phyloP scores from a whole-genome alignment of 2,113 vertebrate species.

The Piprites chloris region DNA sequence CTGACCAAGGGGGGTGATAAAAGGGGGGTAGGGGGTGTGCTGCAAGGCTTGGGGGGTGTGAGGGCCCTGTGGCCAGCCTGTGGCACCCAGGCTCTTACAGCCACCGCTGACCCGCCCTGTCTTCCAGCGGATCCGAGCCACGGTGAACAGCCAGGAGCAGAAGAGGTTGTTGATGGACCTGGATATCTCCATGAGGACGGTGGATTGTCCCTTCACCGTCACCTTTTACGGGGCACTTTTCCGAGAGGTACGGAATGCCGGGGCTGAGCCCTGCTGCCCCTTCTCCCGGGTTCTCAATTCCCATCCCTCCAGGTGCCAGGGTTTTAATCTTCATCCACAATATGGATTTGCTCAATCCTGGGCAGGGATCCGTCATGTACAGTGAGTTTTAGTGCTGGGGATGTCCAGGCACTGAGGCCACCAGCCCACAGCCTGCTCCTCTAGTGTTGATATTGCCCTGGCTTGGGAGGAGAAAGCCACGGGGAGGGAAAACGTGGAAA shows the following conservation, averaged over 20 bases:
- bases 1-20: neutral
- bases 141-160: conserved; percentile 96
- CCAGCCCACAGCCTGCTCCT: neutral
- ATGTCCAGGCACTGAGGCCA: neutral
- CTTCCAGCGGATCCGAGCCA: conserved; percentile 88
- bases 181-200: conserved; percentile 96
- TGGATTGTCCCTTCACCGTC: conserved; percentile 93
- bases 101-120: neutral
- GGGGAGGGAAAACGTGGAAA: neutral
- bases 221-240: conserved; percentile 94
- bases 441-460: neutral
- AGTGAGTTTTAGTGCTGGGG: neutral
- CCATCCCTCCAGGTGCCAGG: neutral
- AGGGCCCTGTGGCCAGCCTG: neutral
- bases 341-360: neutral
- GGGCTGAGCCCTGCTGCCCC: neutral
- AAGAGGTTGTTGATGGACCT: conserved; percentile 95
- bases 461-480: neutral
- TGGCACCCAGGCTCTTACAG: neutral
- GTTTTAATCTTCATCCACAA: neutral
- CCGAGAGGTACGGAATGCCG: conserved; percentile 83
- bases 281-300: neutral
- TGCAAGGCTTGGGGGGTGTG: neutral
- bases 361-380: neutral
- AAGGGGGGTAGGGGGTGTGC: neutral